Percentiles rank a stretch among this genome's conserved stretches.
Evolutionary conservation across 2,797 vertebrate species (phyloP).

Genomic region (Mallotus villosus): DNA sequence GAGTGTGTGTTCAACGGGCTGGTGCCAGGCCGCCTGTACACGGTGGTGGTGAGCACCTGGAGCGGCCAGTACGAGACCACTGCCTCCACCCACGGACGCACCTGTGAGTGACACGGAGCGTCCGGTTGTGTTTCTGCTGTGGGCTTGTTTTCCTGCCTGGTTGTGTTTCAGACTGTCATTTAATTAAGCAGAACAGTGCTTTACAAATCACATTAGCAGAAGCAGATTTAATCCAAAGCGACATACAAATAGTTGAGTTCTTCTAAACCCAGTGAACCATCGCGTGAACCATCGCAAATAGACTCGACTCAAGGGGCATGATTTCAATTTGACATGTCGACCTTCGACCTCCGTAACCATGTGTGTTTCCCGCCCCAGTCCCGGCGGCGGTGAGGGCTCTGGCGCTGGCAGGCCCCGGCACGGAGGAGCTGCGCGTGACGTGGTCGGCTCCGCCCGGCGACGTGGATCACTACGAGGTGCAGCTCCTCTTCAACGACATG

Average conservation of each 20-base stretch:
- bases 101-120: too few species aligned
- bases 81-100: slow-evolving; percentile 85
- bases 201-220: too few species aligned
- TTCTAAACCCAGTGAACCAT: too few species aligned
- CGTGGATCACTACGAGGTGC: slow-evolving; percentile 94
- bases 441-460: slow-evolving; percentile 87
- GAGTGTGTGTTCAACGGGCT: slow-evolving; percentile 87
- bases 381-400: slow-evolving; percentile 85
- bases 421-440: slow-evolving; percentile 82
- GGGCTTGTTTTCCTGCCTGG: too few species aligned
- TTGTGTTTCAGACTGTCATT: too few species aligned
- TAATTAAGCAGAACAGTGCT: too few species aligned
- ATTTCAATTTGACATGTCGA: too few species aligned
- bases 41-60: slow-evolving; percentile 85
- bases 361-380: slow-evolving; percentile 67
- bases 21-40: slow-evolving; percentile 90
- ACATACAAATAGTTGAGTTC: too few species aligned
- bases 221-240: too few species aligned
- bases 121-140: too few species aligned
- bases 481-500: slow-evolving; percentile 94
- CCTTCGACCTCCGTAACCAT: not conserved
- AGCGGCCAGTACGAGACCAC: slow-evolving; percentile 88
- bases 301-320: too few species aligned
- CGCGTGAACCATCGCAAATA: too few species aligned
- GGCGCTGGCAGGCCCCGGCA: slow-evolving; percentile 72